Evolutionary conservation across 2,888 invertebrate species (phyloP), one percentile per base, ranked within the genome.

Genomic region (Ethmia dodecea): DNA sequence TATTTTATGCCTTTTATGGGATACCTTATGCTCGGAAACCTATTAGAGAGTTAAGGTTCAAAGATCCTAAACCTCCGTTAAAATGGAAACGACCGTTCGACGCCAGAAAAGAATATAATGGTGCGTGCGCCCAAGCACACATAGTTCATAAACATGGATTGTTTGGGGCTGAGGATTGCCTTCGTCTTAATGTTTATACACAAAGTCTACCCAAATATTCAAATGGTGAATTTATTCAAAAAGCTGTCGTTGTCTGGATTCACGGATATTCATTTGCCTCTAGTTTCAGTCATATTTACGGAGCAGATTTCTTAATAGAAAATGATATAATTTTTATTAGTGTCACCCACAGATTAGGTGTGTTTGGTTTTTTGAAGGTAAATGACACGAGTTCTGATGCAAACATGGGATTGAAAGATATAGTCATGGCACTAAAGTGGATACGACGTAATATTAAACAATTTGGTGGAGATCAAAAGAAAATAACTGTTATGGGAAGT

Each of bases 171-270:
- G 90, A 90, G 64, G 88, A 90, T 55, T 93, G 93, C 49, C 81
- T 93, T 0, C 88, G 88, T 49, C 52, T 93, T n/a, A 93, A 93
- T 59, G 89, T 93, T 4, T 92, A 89, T 55, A 88, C 90, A 4
- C 90, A 91, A 1, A 60, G 60, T 37, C 49, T 89, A 39, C 68
- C 69, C 0, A 69, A 63, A 29, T 27, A 20, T 8, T 40, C 39
- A 15, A 45, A 42, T 10, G 37, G 40, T 10, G 74, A 63, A 45
- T 46, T 84, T 5, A 35, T 41, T 13, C 39, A 53, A 6, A 73
- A 62, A 45, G 46, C 86, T 4, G 74, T 83, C 1, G 56, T 84
- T 27, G 66, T 86, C 9, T 87, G 76, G 76, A 62, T 84, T 28
- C 86, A 87, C 42, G 86, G 87, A 9, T 80, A 81, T 35, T 77